phyloP scores from a whole-genome alignment of 1,140 invertebrate species.

The Drosophila rufa region DNA sequence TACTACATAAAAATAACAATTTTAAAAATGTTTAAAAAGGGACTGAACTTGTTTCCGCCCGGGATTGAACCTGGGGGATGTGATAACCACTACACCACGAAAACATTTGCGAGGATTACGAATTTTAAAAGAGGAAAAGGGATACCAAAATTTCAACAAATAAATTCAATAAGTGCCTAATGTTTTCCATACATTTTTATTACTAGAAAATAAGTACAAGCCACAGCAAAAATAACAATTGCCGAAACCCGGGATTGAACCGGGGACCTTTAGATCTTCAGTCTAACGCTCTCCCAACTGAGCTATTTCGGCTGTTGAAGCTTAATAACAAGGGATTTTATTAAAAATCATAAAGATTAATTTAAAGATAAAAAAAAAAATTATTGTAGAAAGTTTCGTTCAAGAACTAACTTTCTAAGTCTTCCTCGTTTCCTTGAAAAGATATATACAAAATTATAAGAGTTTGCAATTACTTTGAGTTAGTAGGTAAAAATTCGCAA shows the following conservation, averaged over 20 bases:
- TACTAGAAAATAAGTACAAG: no score
- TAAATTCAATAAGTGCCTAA: no score
- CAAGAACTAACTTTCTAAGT: no score
- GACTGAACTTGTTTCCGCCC: conserved; percentile 75
- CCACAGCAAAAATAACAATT: no score
- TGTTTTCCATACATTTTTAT: not conserved
- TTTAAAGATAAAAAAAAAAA: not conserved
- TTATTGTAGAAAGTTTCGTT: no score
- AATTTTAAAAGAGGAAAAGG: no score
- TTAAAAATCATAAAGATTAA: not conserved
- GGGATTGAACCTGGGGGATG: conserved; percentile 83
- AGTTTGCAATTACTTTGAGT: rapidly evolving
- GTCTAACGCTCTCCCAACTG: conserved; percentile 93
- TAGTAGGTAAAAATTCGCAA: no score
- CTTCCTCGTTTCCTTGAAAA: no score
- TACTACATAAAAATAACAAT: not conserved
- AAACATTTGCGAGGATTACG: conserved; percentile 23
- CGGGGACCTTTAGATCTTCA: conserved; percentile 93
- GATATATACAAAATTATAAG: no score
- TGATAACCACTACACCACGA: conserved; percentile 52
- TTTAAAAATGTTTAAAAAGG: no score
- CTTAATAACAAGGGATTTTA: no score
- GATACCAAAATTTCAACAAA: not conserved
- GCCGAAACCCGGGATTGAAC: conserved; percentile 92
- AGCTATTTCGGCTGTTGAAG: conserved; percentile 89